Conservation (phyloP, 1,140 invertebrate genomes). For the Cyphomyrmex costatus region DNA sequence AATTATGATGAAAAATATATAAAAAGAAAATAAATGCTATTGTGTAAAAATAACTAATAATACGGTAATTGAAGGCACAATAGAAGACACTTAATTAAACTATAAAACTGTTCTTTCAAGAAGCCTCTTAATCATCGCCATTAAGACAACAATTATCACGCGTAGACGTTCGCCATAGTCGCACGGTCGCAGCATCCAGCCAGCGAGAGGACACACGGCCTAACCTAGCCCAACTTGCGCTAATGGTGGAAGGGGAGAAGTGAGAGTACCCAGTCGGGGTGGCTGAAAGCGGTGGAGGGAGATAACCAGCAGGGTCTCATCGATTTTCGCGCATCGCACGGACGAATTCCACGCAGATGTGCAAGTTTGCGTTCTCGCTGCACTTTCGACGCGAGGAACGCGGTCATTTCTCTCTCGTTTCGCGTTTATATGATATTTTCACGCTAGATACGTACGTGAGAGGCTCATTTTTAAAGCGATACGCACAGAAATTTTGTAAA, state of each 20-base stretch:
- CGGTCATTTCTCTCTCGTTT: conserved; percentile 61
- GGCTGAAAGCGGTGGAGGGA: background rate
- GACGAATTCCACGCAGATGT: conserved; percentile 56
- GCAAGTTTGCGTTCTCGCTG: conserved; percentile 46
- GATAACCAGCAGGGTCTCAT: conserved; percentile 63
- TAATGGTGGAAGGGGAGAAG: conserved; percentile 19
- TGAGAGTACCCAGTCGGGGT: conserved; percentile 17
- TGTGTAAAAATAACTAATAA: background rate
- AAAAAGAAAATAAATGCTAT: background rate
- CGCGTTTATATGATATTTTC: conserved; percentile 37
- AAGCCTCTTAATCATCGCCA: background rate
- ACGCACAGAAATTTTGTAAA: background rate
- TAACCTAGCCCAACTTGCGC: conserved; percentile 71
- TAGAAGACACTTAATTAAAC: background rate
- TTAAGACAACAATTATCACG: conserved; percentile 26
- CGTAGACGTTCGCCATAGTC: background rate
- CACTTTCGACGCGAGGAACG: conserved; percentile 45
- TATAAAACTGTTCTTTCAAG: background rate
- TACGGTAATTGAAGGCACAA: background rate
- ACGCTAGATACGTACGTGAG: background rate
- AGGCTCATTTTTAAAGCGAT: conserved; percentile 9
- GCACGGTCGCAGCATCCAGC: conserved; percentile 18
- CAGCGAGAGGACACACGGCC: conserved; percentile 10
- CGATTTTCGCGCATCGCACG: conserved; percentile 71
- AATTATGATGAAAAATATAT: background rate